These are phyloP conservation scores for Patiria pectinifera DNA, from an alignment of 53 echinoderm and acorn worm species.

Conservation along the genomic window DNA sequence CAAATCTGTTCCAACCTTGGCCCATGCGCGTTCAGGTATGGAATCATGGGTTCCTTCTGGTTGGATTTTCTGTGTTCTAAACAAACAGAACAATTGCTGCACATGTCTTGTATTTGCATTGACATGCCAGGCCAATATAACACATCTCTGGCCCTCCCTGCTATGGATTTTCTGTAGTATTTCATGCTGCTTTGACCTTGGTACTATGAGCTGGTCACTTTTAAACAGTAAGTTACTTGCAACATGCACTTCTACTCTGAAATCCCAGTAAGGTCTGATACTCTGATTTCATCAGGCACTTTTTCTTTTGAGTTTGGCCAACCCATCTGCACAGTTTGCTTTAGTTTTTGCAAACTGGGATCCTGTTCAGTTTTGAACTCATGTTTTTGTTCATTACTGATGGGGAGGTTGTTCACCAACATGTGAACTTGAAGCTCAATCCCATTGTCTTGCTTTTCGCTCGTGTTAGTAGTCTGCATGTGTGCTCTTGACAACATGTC, in stretches of 20 bases:
- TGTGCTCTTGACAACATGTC: too few species aligned
- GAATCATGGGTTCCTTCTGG: too few species aligned
- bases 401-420: not conserved
- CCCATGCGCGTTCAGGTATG: too few species aligned
- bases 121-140: too few species aligned
- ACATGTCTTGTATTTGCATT: not conserved
- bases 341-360: too few species aligned
- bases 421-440: constrained; percentile 8
- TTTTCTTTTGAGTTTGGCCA: constrained; percentile 42
- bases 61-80: constrained; percentile 9
- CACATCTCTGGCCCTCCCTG: constrained; percentile 45
- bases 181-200: constrained; percentile 11
- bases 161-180: constrained; percentile 30
- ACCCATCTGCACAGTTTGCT: constrained; percentile 25
- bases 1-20: too few species aligned
- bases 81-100: not conserved
- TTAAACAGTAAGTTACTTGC: constrained; percentile 49
- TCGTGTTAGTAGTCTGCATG: not conserved
- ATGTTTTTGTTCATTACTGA: not conserved
- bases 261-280: constrained; percentile 55
- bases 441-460: not conserved
- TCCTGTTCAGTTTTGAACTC: constrained; percentile 9
- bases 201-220: constrained; percentile 32
- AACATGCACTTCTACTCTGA: constrained; percentile 56
- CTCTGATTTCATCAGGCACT: constrained; percentile 31